phyloP scores from a whole-genome alignment of 92 coral and sea anemone genomes.

The Porites divaricata region DNA sequence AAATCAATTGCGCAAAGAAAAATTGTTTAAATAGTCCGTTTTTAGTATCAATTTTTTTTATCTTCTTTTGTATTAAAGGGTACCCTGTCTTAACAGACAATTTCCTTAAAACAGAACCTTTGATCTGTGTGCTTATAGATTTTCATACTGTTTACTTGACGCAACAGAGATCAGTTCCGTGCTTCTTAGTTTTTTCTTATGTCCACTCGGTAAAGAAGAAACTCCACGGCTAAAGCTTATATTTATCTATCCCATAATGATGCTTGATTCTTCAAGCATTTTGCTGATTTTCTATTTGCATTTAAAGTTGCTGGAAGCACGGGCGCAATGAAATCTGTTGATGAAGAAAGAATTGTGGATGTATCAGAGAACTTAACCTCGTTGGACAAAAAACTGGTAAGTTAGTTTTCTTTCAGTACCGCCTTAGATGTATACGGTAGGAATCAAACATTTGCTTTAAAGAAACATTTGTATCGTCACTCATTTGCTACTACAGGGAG shows the following conservation, averaged over 20 bases:
- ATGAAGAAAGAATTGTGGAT: neutral
- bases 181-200: neutral
- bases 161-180: no score
- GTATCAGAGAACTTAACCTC: constrained; percentile 11
- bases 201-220: no score
- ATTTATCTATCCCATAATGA: neutral
- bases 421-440: neutral
- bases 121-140: no score
- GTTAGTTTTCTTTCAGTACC: neutral
- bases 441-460: no score
- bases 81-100: no score
- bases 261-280: neutral
- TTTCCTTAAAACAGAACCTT: no score
- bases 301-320: neutral
- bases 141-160: no score
- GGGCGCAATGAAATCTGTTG: neutral
- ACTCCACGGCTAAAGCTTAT: neutral
- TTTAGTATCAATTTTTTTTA: no score
- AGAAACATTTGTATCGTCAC: neutral
- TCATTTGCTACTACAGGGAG: neutral
- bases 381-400: constrained; percentile 19
- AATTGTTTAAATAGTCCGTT: no score
- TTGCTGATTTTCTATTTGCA: neutral
- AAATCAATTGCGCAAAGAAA: no score
- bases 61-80: no score